These are phyloP conservation scores for Caenorhabditis sp. DNA, from an alignment of 2,888 invertebrate genomes.

Conservation along the genomic window DNA sequence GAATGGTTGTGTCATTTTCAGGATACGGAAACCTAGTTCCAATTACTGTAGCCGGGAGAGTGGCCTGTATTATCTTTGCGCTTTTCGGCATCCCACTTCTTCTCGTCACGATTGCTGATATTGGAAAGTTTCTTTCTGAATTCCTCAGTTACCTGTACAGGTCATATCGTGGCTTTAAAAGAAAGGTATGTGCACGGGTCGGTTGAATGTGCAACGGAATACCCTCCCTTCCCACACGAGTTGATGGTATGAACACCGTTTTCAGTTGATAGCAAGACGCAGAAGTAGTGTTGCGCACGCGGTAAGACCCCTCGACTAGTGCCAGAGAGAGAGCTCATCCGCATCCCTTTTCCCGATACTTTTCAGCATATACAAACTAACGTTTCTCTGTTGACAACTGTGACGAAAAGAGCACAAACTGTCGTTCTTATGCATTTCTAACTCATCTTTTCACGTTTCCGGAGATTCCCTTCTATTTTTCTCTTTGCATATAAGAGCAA, in stretches of 20 bases:
- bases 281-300: conserved; percentile 58
- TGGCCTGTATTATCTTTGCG: conserved; percentile 79
- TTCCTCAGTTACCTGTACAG: conserved; percentile 77
- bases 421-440: conserved; percentile 54
- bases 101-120: conserved; percentile 79
- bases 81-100: conserved; percentile 78
- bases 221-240: not conserved
- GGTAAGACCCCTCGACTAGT: conserved; percentile 52
- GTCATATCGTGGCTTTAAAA: conserved; percentile 74
- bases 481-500: conserved; percentile 41
- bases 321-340: no score
- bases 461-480: conserved; percentile 12
- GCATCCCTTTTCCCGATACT: conserved; percentile 24
- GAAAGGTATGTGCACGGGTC: conserved; percentile 67
- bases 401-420: conserved; percentile 27
- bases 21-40: conserved; percentile 78
- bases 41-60: conserved; percentile 72
- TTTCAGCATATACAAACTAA: conserved; percentile 33
- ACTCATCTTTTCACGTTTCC: conserved; percentile 36
- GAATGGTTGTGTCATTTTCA: no score
- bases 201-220: conserved; percentile 3
- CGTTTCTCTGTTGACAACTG: conserved; percentile 34
- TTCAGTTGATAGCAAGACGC: conserved; percentile 60
- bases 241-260: not conserved
- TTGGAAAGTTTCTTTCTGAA: conserved; percentile 79